A percentile compares a stretch with the other conserved stretches of the same genome.
These are phyloP conservation scores for Gymnoscelis rufifasciata DNA, from an alignment of 2,888 invertebrate genomes.

Conservation along the genomic window DNA sequence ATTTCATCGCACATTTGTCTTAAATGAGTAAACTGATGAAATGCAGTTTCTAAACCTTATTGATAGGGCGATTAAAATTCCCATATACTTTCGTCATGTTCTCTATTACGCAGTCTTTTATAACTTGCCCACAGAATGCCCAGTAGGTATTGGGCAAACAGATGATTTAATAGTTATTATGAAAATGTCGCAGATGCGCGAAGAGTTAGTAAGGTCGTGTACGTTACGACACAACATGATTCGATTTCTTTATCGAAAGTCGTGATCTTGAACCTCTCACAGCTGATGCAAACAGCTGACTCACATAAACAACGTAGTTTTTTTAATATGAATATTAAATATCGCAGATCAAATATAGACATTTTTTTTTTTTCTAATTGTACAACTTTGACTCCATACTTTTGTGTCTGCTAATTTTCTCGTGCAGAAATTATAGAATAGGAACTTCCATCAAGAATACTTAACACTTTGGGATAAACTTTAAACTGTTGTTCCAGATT, in stretches of 20 bases:
- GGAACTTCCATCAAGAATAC: too few relatives aligned
- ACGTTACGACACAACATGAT: slow-evolving; percentile 44
- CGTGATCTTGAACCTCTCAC: slow-evolving; percentile 57
- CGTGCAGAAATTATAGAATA: too few relatives aligned
- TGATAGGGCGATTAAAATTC: slow-evolving; percentile 30
- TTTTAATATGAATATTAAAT: too few relatives aligned
- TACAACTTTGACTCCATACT: too few relatives aligned
- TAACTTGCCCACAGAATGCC: slow-evolving; percentile 31
- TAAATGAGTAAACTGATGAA: slow-evolving; percentile 20
- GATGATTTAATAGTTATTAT: slow-evolving; percentile 9
- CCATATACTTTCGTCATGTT: slow-evolving; percentile 44
- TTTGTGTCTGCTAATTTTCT: too few relatives aligned
- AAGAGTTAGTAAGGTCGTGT: slow-evolving; percentile 35
- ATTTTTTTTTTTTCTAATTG: too few relatives aligned
- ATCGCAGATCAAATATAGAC: too few relatives aligned
- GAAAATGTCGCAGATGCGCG: neutral
- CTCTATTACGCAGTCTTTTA: slow-evolving; percentile 43
- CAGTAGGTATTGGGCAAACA: neutral
- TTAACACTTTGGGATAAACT: too few relatives aligned
- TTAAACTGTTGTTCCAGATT: too few relatives aligned
- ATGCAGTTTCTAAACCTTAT: slow-evolving; percentile 34
- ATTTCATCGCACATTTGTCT: slow-evolving; percentile 6
- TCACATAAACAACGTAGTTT: neutral
- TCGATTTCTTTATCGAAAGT: slow-evolving; percentile 61
- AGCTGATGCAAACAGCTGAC: slow-evolving; percentile 9